Evolutionary conservation across 2,797 vertebrate species (phyloP), one percentile per base, ranked within the genome.

Genomic region (Malacoraja senta): DNA sequence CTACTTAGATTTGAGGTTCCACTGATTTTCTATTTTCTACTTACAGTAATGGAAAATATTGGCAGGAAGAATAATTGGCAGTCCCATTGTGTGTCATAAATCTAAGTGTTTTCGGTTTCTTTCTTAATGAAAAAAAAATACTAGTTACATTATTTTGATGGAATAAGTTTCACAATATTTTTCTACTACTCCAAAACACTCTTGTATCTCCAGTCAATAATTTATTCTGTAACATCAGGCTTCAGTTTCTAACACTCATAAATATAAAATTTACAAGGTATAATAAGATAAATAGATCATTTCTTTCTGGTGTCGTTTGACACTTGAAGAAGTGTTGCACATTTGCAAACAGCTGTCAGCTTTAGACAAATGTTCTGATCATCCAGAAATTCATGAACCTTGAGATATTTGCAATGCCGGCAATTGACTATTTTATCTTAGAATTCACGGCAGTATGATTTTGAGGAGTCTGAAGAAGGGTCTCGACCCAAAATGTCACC

Each of bases 41-140:
- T 91, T 88, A 72, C 90, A 53, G 90, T 53, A 91, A 91, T 91
- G 68, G 88, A 91, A 91, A 72, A 91, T 91, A 74, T 91, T 91
- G 90, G 24, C 90, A 74, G 90, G 68, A 91, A 91, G 71, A 91
- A 74, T 91, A 91, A 91, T 29, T 44, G 68, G 90, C 90, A 74
- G 65, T 68, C 19, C 61, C 38, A 32, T 65, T 88, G 63, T 9
- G 65, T 35, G 15, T 44, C 71, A 91, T 74, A 91, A 72, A 91
- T 74, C 68, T 19, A 29, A 72, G 68, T n/a, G 13, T 91, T 53
- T 91, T 72, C 26, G 53, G 90, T 9, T 91, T 80, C 24, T 83
- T 53, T 74, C 35, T 74, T n/a, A 26, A 58, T 61, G 38, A 91
- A 72, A 38, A 72, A 71, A 32, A 24, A 29, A 21, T 35, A 68